Base-by-base conservation (phyloP, 2,888 invertebrate species). In the Eulithis prunata region DNA sequence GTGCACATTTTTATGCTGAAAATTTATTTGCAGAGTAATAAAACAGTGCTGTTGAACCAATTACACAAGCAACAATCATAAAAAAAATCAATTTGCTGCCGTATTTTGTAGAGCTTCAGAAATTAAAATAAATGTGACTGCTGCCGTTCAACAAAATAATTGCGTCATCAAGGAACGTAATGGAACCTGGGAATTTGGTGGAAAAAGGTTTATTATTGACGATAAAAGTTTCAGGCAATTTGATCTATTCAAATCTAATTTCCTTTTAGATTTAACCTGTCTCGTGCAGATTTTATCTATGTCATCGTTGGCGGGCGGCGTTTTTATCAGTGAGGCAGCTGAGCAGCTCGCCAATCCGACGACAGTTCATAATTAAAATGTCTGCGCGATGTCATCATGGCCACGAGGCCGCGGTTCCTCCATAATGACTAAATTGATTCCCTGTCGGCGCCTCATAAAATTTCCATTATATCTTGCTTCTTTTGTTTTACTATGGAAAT, bases 341-440 rank as follows among this genome's bases (percentile, higher is more conserved):
- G 81, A 82, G 78, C 78, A 79, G 79, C 77, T 72, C 78, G 75
- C 80, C 81, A 78, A 83, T 84, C 82, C 75, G 81, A 78, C 85
- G 90, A 89, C 91, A 91, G 89, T 86, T 88, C 83, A 87, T 92
- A 92, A 93, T 93, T 92, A 92, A 92, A 92, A 91, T 86, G 91
- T 91, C 91, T 84, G 79, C 76, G 81, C 79, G 85, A 81, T 84
- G 89, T 88, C 90, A 90, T 86, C 86, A 84, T 76, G 72, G 76
- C 80, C 78, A 76, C 79, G 78, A 77, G 72, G 67, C 76, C 78
- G 75, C 80, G 78, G 81, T 81, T 84, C 81, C 74, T 80, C 78
- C 76, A 77, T 87, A 85, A 87, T 86, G 79, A 87, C 85, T 88
- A 89, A 91, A 91, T 89, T 90, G 90, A 91, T 89, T 91, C 82